phyloP scores from a whole-genome alignment of 2,113 vertebrate species.

The Pomatostomus ruficeps region DNA sequence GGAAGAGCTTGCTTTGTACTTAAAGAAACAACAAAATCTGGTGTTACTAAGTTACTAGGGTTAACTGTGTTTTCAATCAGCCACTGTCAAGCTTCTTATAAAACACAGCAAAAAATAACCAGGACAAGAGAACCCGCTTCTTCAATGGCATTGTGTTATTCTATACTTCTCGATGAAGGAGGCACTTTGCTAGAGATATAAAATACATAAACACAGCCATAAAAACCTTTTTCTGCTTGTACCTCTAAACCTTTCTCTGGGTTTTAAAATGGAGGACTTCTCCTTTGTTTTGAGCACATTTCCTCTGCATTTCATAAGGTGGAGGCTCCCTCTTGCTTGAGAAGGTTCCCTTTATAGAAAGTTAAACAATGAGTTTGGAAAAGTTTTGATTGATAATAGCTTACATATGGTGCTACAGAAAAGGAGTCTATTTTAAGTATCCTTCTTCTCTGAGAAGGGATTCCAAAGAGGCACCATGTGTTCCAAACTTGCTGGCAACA shows the following conservation, averaged over 20 bases:
- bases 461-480: slow-evolving; percentile 8
- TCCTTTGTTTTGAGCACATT: not conserved
- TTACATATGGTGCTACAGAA: slow-evolving; percentile 23
- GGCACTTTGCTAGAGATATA: not conserved
- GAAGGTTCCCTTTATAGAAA: slow-evolving; percentile 14
- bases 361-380: slow-evolving; percentile 34
- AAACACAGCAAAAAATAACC: not conserved
- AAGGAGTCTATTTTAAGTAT: slow-evolving; percentile 22
- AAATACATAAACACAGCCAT: not conserved
- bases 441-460: not conserved
- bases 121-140: not conserved
- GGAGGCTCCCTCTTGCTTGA: not conserved
- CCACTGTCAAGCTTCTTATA: not conserved
- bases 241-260: not conserved
- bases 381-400: slow-evolving; percentile 18
- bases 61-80: not conserved
- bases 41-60: not conserved
- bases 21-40: not conserved
- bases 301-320: not conserved
- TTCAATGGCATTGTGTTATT: not conserved
- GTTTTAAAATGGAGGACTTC: not conserved
- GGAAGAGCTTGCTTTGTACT: not conserved
- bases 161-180: not conserved
- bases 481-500: not conserved
- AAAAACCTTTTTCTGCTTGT: not conserved